Conservation (phyloP, 2,888 invertebrate species). For the Lepidocyrtoides sp. region DNA sequence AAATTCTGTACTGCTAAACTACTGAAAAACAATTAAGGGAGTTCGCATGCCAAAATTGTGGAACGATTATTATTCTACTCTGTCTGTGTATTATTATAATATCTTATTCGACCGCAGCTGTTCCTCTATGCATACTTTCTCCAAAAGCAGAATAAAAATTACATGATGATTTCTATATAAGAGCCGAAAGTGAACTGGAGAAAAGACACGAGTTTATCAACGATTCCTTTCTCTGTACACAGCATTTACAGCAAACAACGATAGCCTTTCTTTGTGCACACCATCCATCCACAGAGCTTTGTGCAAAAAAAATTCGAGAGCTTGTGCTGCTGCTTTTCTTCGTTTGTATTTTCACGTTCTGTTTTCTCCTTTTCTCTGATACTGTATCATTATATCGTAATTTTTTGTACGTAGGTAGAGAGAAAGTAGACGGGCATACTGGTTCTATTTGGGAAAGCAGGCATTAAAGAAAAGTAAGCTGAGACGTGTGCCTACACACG, state of each 20-base stretch:
- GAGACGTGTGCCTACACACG: slow-evolving; percentile 37
- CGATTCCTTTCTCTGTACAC: slow-evolving; percentile 33
- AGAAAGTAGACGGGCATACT: slow-evolving; percentile 12
- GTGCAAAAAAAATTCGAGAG: slow-evolving; percentile 22
- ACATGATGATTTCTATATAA: slow-evolving; percentile 75
- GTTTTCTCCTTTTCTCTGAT: slow-evolving; percentile 20
- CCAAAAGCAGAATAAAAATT: slow-evolving; percentile 64
- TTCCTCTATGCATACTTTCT: slow-evolving; percentile 60
- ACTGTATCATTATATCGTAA: slow-evolving; percentile 13
- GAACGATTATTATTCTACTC: background rate
- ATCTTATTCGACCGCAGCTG: slow-evolving; percentile 51
- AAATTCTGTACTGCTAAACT: background rate
- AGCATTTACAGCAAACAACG: background rate
- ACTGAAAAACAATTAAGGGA: slow-evolving; percentile 7
- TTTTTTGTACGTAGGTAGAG: slow-evolving; percentile 40
- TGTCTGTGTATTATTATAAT: background rate
- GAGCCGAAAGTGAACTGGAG: slow-evolving; percentile 73
- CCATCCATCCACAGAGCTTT: background rate
- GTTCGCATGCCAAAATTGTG: background rate
- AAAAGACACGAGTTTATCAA: slow-evolving; percentile 74
- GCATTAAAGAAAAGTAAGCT: background rate
- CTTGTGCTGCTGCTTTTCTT: slow-evolving; percentile 2
- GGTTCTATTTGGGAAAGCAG: background rate
- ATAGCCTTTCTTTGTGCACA: background rate
- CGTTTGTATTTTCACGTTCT: background rate